Percentiles rank a stretch among this genome's conserved stretches.
phyloP scores from a whole-genome alignment of 2,113 vertebrate species.

The Vombatus ursinus region DNA sequence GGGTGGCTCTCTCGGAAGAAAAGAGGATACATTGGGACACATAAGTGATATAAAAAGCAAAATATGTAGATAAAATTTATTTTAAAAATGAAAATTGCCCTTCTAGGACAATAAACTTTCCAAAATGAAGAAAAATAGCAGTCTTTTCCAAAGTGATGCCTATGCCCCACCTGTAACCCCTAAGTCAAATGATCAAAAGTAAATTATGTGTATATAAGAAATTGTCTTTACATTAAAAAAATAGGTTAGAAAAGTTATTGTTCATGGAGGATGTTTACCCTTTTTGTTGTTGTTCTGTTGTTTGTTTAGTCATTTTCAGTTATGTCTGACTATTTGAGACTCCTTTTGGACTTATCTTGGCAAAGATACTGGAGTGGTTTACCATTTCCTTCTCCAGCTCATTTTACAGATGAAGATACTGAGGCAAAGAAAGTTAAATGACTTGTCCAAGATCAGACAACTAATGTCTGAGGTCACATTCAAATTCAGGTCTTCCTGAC shows the following conservation, averaged over 20 bases:
- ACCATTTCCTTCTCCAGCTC: neutral
- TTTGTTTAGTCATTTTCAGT: neutral
- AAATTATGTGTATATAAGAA: neutral
- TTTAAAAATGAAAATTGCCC: neutral
- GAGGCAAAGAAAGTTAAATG: neutral
- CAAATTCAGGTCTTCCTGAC: neutral
- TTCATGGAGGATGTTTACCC: neutral
- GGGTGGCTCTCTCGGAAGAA: neutral
- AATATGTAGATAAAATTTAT: neutral
- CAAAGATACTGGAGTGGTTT: neutral
- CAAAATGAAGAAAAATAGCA: neutral
- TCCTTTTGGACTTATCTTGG: neutral
- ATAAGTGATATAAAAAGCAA: neutral
- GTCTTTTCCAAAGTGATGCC: neutral
- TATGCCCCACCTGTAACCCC: neutral
- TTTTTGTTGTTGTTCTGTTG: neutral
- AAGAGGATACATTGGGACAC: neutral
- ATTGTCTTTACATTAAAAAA: neutral
- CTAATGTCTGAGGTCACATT: neutral
- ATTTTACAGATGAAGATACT: neutral
- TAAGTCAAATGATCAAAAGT: neutral
- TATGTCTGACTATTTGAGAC: neutral
- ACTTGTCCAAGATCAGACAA: neutral
- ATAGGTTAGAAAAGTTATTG: neutral
- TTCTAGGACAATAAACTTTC: neutral